phyloP scores from a whole-genome alignment of 2,113 vertebrate genomes.

The Arenaria interpres region DNA sequence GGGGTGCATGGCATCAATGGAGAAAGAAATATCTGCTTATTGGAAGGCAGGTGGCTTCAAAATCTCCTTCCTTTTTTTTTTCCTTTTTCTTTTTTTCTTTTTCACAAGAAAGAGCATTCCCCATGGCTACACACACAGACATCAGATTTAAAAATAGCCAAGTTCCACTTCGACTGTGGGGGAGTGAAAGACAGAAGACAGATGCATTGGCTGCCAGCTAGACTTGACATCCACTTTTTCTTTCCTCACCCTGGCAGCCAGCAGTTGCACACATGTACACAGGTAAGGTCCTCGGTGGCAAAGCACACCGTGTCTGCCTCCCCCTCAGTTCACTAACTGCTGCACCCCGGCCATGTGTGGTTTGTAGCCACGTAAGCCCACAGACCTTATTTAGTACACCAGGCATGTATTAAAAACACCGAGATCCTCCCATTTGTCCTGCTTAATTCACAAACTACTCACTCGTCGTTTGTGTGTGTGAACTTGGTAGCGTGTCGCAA shows the following conservation, averaged over 20 bases:
- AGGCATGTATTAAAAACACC: background rate
- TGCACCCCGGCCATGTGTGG: background rate
- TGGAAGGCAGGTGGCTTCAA: background rate
- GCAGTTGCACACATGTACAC: background rate
- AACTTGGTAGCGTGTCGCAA: background rate
- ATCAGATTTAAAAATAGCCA: conserved; percentile 59
- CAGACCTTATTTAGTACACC: background rate
- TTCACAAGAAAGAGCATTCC: conserved; percentile 28
- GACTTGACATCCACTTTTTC: conserved; percentile 55
- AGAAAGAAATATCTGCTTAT: background rate
- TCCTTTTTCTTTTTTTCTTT: background rate
- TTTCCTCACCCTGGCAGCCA: conserved; percentile 39
- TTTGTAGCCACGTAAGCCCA: background rate
- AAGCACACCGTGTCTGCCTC: background rate
- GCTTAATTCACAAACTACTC: background rate
- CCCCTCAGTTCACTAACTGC: background rate
- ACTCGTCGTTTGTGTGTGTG: background rate
- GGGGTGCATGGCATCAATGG: background rate
- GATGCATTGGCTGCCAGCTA: conserved; percentile 61
- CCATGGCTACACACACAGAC: conserved; percentile 43
- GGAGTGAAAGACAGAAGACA: conserved; percentile 68
- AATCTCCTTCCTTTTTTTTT: background rate
- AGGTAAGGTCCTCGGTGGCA: background rate
- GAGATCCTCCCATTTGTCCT: background rate
- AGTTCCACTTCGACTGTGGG: conserved; percentile 41